phyloP scores from a whole-genome alignment of 2,797 vertebrate species.

The Mormyrops attenuatus region DNA sequence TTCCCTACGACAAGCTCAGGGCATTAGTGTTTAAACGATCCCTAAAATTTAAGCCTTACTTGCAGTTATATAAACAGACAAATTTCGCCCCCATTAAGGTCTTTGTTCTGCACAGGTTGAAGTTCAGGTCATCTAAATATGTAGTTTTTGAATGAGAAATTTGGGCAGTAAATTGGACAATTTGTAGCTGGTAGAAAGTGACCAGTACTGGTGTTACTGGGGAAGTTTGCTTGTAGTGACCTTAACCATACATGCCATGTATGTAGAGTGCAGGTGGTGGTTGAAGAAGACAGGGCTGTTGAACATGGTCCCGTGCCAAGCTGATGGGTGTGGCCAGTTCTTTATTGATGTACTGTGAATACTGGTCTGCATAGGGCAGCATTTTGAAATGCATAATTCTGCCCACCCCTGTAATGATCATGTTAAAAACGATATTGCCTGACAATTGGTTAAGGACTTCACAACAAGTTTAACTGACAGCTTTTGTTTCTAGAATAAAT shows the following conservation, averaged over 20 bases:
- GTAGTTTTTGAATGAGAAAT: not conserved
- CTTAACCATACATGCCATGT: not conserved
- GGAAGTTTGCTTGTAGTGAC: not conserved
- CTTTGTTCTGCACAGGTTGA: not conserved
- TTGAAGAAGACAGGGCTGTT: not conserved
- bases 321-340: not conserved
- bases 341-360: slow-evolving; percentile 10
- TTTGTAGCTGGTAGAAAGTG: not conserved
- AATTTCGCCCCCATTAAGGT: not conserved
- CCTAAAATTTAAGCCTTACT: not conserved
- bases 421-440: not conserved
- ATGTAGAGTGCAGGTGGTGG: not conserved
- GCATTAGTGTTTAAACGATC: not conserved
- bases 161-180: not conserved
- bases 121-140: not conserved
- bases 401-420: not conserved
- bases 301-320: not conserved
- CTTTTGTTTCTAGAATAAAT: slow-evolving; percentile 23
- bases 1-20: not conserved
- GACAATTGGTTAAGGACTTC: slow-evolving; percentile 26
- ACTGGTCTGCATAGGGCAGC: not conserved
- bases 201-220: not conserved
- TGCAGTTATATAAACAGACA: not conserved
- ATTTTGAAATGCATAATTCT: slow-evolving; percentile 2
- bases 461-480: slow-evolving; percentile 36